Evolutionary conservation across 2,797 vertebrate species (phyloP).

Genomic region (Takifugu ocellatus): DNA sequence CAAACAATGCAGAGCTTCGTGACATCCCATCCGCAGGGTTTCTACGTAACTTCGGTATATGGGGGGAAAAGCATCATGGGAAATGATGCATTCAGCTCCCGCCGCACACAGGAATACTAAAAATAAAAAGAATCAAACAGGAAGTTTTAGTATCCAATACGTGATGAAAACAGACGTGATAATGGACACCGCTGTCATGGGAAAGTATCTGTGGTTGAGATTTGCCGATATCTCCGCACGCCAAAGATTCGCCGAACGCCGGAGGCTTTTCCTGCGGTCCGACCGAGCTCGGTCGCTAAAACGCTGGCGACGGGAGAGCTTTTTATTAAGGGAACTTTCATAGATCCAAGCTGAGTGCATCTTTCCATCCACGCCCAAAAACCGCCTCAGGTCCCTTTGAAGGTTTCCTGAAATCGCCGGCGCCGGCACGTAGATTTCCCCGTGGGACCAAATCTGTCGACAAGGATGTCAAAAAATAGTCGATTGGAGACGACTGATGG

Average conservation of each 20-base stretch:
- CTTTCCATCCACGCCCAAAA: constrained; percentile 50
- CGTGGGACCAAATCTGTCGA: constrained; percentile 5
- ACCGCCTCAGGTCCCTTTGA: constrained; percentile 16
- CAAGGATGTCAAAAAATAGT: constrained; percentile 29
- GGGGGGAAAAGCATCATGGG: constrained; percentile 7
- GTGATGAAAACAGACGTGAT: constrained; percentile 30
- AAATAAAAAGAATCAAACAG: constrained; percentile 41
- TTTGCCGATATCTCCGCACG: not conserved
- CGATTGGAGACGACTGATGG: constrained; percentile 15
- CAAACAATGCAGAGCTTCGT: constrained; percentile 34
- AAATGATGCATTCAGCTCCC: constrained; percentile 34
- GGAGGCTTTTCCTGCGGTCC: not conserved
- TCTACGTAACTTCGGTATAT: too few species aligned
- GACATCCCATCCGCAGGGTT: too few species aligned
- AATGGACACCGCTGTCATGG: not conserved
- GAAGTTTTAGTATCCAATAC: constrained; percentile 54
- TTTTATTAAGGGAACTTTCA: constrained; percentile 6
- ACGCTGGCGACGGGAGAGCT: constrained; percentile 41
- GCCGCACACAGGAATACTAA: constrained; percentile 25
- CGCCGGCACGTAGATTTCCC: constrained; percentile 37
- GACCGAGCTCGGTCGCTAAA: not conserved
- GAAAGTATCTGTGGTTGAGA: not conserved
- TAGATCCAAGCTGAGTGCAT: constrained; percentile 21
- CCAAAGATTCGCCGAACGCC: not conserved
- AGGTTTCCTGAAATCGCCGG: constrained; percentile 30